Percentiles rank a stretch among this genome's conserved stretches.
Conservation (phyloP, 1,140 invertebrate genomes). For the Macrostomum lignano region DNA sequence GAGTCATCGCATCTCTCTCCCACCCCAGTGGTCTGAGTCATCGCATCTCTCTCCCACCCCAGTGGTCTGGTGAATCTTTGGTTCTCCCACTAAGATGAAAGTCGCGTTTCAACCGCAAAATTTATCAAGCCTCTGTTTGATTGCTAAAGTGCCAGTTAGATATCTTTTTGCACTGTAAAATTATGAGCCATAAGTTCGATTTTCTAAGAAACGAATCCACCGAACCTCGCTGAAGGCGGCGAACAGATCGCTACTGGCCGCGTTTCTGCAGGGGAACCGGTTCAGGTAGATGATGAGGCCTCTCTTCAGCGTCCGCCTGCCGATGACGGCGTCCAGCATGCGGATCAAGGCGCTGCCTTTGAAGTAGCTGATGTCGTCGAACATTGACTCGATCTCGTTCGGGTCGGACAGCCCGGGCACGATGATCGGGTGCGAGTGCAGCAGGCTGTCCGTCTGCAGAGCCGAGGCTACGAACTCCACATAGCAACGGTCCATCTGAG, state of each 20-base stretch:
- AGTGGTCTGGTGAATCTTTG: too few relatives aligned
- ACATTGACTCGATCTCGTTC: slow-evolving; percentile 26
- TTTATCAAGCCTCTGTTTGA: not conserved
- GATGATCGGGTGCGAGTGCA: slow-evolving; percentile 28
- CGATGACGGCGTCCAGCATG: not conserved
- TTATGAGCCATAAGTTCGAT: slow-evolving; percentile 8
- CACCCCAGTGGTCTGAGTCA: too few relatives aligned
- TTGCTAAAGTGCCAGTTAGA: slow-evolving; percentile 12
- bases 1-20: too few relatives aligned
- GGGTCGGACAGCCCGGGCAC: slow-evolving; percentile 10
- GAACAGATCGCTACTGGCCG: slow-evolving; percentile 17
- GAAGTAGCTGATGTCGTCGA: slow-evolving; percentile 30
- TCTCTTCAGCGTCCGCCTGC: slow-evolving; percentile 4
- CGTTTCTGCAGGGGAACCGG: slow-evolving; percentile 14
- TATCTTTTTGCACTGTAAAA: slow-evolving; percentile 10
- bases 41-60: too few relatives aligned
- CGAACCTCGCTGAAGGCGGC: slow-evolving; percentile 12
- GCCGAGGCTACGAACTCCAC: slow-evolving; percentile 28
- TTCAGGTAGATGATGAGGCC: slow-evolving; percentile 14
- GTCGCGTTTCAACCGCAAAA: too few relatives aligned
- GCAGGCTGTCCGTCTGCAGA: slow-evolving; percentile 24
- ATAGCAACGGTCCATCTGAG: slow-evolving; percentile 35
- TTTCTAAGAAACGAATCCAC: not conserved
- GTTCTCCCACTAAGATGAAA: too few relatives aligned
- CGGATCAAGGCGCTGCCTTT: slow-evolving; percentile 15